Evolutionary conservation across 92 coral and sea anemone genomes (phyloP), one percentile per base, ranked within the genome.

Genomic region (Porites divaricata): DNA sequence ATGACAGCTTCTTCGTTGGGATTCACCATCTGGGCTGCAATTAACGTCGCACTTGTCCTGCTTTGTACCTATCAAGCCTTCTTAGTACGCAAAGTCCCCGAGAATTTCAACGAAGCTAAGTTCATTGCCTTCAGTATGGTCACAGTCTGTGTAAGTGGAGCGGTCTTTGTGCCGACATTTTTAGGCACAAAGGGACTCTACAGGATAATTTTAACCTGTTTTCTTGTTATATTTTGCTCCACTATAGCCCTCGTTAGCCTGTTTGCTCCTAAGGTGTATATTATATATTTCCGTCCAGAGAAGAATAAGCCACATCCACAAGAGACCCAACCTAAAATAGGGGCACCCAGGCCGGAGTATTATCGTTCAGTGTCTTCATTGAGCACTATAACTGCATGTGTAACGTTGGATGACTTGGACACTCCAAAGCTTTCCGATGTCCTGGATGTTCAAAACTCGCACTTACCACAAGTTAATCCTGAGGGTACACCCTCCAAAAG

Each of bases 101-200:
- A 90, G 78, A 95, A 95, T 83, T 93, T 93, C 87, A 95, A 95
- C 92, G 96, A 95, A 79, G 96, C 95, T 17, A 89, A 92, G 74
- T 95, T 93, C 85, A 95, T 95, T 80, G 91, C 96, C 56, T 93
- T 95, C 81, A 89, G 95, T 80, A 95, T 95, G 98, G 87, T 95
- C 52, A 93, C 95, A 9, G 69, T 90, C 2, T 95, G 96, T 49
- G 76, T 95, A 17, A 81, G 84, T 2, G 92, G 87, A 24, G 88
- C 76, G 9, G 96, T 91, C 35, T 93, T 85, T 52, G 83, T 92
- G 1, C 95, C 95, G 1, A 90, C 95, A 24, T 87, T 83, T 56
- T 84, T 82, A 23, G 91, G 95, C 5, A 92, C 95, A 6, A 62
- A 62, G n/a, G 95, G 95, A 25, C 23, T 79, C 12, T 83, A 92